Percentiles rank a stretch among this genome's conserved stretches.
Evolutionary conservation across 2,113 vertebrate genomes (phyloP).

Genomic region (Nettapus auritus): DNA sequence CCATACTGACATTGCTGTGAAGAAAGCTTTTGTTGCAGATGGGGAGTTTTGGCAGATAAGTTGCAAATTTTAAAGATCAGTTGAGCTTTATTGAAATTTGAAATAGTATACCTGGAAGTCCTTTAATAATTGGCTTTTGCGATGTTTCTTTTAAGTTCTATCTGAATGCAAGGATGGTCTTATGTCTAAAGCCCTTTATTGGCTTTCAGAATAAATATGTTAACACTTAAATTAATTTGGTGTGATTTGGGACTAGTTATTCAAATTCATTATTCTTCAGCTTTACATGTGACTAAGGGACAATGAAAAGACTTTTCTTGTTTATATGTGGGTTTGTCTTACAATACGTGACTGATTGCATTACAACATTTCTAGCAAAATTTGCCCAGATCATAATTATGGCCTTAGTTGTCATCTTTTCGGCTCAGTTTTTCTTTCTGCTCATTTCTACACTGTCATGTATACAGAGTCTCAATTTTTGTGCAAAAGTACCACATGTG

Average conservation of each 20-base stretch:
- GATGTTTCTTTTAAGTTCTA: not conserved
- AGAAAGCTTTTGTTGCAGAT: not conserved
- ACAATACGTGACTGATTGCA: not conserved
- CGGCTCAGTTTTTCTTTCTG: constrained; percentile 1
- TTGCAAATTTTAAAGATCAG: not conserved
- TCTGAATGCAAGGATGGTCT: not conserved
- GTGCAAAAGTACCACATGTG: not conserved
- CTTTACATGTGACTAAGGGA: not conserved
- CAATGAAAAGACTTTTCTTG: not conserved
- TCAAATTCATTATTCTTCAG: not conserved
- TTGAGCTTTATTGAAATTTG: not conserved
- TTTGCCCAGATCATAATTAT: constrained; percentile 1
- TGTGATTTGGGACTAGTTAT: not conserved
- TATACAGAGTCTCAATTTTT: not conserved
- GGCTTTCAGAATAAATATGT: not conserved
- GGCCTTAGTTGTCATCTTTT: not conserved
- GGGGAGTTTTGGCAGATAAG: not conserved
- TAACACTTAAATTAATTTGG: not conserved
- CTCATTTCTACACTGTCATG: not conserved
- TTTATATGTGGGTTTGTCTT: not conserved
- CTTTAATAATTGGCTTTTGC: not conserved
- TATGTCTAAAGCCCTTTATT: not conserved
- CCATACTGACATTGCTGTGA: not conserved
- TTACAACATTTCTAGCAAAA: not conserved
- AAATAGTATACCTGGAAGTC: not conserved